Evolutionary conservation across 2,797 vertebrate species (phyloP).

Genomic region (Falco columbarius): DNA sequence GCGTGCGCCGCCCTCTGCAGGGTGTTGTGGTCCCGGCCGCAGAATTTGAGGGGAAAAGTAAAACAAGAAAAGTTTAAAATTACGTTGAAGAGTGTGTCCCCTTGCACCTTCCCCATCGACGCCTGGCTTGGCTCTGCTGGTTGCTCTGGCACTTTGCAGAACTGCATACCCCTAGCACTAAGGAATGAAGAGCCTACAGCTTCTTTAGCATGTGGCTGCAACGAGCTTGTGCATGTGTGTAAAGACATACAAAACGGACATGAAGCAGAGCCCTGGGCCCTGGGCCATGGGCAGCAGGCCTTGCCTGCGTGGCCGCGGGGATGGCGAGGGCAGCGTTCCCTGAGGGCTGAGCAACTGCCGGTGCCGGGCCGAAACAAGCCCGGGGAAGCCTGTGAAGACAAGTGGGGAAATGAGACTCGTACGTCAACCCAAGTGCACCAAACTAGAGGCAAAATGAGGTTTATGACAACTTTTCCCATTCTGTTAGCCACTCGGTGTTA

Average conservation of each 20-base stretch:
- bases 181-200: rapidly evolving
- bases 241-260: rapidly evolving
- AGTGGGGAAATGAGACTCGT: rapidly evolving
- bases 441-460: not conserved
- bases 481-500: not conserved
- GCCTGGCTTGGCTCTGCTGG: rapidly evolving
- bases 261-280: rapidly evolving
- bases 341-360: rapidly evolving
- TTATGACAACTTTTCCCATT: rapidly evolving
- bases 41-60: rapidly evolving
- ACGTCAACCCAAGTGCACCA: not conserved
- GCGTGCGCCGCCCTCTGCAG: rapidly evolving
- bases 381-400: rapidly evolving
- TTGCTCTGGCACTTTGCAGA: not conserved
- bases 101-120: rapidly evolving
- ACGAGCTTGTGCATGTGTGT: rapidly evolving
- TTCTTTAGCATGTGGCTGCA: rapidly evolving
- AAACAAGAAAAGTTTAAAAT: rapidly evolving
- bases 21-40: rapidly evolving
- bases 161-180: rapidly evolving
- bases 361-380: not conserved
- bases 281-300: not conserved
- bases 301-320: rapidly evolving
- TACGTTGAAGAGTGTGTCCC: rapidly evolving
- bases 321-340: rapidly evolving